These are phyloP conservation scores for Porites australiensis DNA, from an alignment of 64 coral and sea anemone species.

Conservation along the genomic window DNA sequence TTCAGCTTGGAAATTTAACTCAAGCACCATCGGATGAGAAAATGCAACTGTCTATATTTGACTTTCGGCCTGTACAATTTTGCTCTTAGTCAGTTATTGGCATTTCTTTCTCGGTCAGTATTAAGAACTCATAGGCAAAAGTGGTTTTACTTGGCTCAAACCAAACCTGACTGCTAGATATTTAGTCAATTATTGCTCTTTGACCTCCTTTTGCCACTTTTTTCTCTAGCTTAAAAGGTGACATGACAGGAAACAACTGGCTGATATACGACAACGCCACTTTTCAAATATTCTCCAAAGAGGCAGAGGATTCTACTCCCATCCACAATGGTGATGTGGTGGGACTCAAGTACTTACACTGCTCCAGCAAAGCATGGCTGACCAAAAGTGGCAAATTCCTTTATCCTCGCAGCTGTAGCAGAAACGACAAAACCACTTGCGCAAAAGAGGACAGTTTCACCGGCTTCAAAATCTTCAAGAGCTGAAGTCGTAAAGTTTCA, in stretches of 20 bases:
- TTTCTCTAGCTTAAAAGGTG: neutral
- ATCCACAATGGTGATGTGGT: constrained; percentile 15
- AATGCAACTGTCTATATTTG: too few species aligned
- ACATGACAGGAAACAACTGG: neutral
- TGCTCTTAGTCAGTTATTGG: too few species aligned
- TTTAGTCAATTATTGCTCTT: neutral
- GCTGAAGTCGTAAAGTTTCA: neutral
- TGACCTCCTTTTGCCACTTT: neutral
- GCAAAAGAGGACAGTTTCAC: neutral
- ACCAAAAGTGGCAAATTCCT: neutral
- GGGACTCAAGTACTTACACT: constrained; percentile 3
- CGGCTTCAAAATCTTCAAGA: constrained; percentile 81
- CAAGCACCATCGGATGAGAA: too few species aligned
- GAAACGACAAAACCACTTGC: constrained; percentile 21
- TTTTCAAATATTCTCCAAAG: constrained; percentile 5
- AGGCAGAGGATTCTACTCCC: neutral
- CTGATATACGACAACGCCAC: neutral
- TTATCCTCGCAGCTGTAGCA: constrained; percentile 39
- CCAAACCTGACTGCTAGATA: neutral
- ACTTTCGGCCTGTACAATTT: too few species aligned
- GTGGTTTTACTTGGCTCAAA: too few species aligned
- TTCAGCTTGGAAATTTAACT: too few species aligned
- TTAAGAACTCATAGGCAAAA: too few species aligned
- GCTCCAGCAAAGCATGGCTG: neutral
- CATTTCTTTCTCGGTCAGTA: too few species aligned